A percentile compares a stretch with the other conserved stretches of the same genome.
Conservation (phyloP, 2,797 vertebrate genomes). For the Chelmon rostratus region DNA sequence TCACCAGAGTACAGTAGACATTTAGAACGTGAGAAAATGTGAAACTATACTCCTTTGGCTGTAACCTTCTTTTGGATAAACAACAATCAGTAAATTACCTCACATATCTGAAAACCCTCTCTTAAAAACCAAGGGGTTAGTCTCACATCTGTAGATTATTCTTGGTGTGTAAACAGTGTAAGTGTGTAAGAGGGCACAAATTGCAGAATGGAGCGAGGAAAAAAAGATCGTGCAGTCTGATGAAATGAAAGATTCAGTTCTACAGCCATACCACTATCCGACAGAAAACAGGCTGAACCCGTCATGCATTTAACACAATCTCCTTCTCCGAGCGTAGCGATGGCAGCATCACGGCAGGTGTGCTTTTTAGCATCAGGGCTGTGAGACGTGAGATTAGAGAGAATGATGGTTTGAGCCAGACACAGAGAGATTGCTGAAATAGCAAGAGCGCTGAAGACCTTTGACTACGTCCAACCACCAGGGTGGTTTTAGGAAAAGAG, state of each 20-base stretch:
- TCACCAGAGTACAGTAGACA: not conserved
- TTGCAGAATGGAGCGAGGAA: conserved; percentile 8
- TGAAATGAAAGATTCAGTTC: conserved; percentile 23
- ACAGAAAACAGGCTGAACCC: conserved; percentile 21
- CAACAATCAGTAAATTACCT: conserved; percentile 8
- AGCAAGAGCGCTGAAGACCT: not conserved
- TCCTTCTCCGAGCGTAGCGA: not conserved
- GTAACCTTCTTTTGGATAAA: not conserved
- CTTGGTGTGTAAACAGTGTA: not conserved
- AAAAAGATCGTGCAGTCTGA: conserved; percentile 27
- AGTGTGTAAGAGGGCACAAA: conserved; percentile 2
- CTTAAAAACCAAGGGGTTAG: not conserved
- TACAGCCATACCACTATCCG: conserved; percentile 22
- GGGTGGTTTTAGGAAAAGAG: not conserved
- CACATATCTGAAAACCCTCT: conserved; percentile 9
- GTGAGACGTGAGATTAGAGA: conserved; percentile 30
- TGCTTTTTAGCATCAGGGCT: conserved; percentile 1
- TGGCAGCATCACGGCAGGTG: conserved; percentile 29
- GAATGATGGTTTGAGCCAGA: conserved; percentile 5
- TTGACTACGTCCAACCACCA: not conserved
- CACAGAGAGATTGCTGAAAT: conserved; percentile 14
- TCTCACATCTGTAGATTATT: conserved; percentile 11
- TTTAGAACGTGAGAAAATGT: conserved; percentile 4
- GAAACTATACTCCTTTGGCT: not conserved
- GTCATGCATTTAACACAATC: conserved; percentile 31